A percentile compares a stretch with the other conserved stretches of the same genome.
These are phyloP conservation scores for Ephestia elutella DNA, from an alignment of 1,140 invertebrate genomes.

Conservation along the genomic window DNA sequence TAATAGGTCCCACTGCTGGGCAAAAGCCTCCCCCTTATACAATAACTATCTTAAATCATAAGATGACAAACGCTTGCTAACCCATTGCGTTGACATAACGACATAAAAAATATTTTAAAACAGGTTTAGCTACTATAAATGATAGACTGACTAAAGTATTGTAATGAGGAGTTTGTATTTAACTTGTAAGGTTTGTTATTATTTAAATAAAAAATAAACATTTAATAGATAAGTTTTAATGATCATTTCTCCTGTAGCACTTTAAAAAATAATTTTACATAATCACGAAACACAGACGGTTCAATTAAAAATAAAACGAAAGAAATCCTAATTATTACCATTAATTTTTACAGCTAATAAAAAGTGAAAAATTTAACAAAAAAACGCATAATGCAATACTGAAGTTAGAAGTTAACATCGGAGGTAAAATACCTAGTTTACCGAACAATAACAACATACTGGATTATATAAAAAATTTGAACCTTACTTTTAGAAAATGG, in stretches of 20 bases:
- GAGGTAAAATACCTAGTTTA: slow-evolving; percentile 39
- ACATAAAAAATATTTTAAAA: no score
- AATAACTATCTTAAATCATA: no score
- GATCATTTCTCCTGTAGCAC: slow-evolving; percentile 66
- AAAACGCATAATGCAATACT: slow-evolving; percentile 53
- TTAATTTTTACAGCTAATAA: slow-evolving; percentile 53
- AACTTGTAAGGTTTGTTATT: not conserved
- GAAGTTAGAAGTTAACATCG: slow-evolving; percentile 41
- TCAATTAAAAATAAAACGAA: slow-evolving; percentile 45
- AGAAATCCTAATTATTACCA: slow-evolving; percentile 46
- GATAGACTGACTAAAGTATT: not conserved
- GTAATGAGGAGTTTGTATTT: not conserved
- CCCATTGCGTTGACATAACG: no score
- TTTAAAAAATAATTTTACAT: slow-evolving; percentile 68
- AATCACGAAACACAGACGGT: slow-evolving; percentile 53
- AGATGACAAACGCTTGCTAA: no score
- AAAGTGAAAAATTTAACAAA: slow-evolving; percentile 58
- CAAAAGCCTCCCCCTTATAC: no score
- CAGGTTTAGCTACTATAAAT: no score
- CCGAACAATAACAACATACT: slow-evolving; percentile 54
- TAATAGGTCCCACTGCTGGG: no score
- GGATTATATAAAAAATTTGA: slow-evolving; percentile 56
- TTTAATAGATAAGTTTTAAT: slow-evolving; percentile 71
- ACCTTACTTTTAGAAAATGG: slow-evolving; percentile 40
- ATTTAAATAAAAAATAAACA: slow-evolving; percentile 25